Evolutionary conservation across 2,797 vertebrate genomes (phyloP), one percentile per base, ranked within the genome.

Genomic region (Sebastes vulpes): DNA sequence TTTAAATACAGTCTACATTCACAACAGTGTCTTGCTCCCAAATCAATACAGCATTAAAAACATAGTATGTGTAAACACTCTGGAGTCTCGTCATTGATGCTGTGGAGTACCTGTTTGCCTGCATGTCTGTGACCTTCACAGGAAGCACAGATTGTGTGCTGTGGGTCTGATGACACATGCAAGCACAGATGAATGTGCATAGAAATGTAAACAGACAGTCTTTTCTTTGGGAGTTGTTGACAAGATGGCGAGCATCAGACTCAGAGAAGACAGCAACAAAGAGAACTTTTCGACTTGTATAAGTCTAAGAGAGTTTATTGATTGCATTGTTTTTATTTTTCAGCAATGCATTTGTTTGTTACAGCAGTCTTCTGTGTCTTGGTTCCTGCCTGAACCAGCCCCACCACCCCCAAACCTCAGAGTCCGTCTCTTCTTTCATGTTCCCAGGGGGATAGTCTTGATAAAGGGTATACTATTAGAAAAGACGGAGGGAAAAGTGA

Each of bases 401-500:
- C 48, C 50, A 3, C 48, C 38, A 3, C 29, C 23, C 53, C 29
- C 54, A 58, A 38, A 64, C 42, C 52, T 56, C 31, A 1, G 18
- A 48, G 16, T 48, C 26, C 7, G 8, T 85, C 72, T 90, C 77
- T 52, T 74, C 71, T 89, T 87, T 83, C 82, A 83, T 69, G 64
- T 80, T 86, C 70, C 69, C 81, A 86, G 84, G 69, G 35, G 35
- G 66, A 82, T 71, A 70, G 63, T 38, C 52, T 32, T 73, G 69
- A 91, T 85, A 70, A 77, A 82, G 50, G 32, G n/a, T 63, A 35
- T 63, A 64, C 77, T 75, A 74, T 75, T 69, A 79, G 53, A 73
- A 77, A 81, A 66, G 50, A 82, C 28, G 56, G 60, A 66, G 35
- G 53, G 46, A 20, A 1, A 60, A 81, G 69, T 72, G 72, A 90